phyloP scores from a whole-genome alignment of 2,797 vertebrate species.

The Sebastes wilsoni region DNA sequence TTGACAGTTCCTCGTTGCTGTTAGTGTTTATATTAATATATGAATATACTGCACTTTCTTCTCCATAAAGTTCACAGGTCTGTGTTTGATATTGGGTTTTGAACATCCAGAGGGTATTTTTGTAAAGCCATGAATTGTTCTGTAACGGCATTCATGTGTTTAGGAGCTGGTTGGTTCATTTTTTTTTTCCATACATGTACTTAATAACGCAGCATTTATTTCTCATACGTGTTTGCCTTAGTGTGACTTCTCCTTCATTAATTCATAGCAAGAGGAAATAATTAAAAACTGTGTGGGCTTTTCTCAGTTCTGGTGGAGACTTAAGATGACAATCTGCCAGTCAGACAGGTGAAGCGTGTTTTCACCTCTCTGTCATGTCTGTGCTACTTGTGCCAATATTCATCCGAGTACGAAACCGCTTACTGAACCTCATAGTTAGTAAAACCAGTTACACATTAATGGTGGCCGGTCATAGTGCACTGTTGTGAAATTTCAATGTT shows the following conservation, averaged over 20 bases:
- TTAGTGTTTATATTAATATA: slow-evolving; percentile 54
- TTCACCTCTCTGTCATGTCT: slow-evolving; percentile 53
- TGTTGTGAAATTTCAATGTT: slow-evolving; percentile 65
- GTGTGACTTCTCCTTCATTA: slow-evolving; percentile 9
- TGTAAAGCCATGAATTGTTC: slow-evolving; percentile 67
- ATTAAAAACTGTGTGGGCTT: neutral
- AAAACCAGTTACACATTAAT: slow-evolving; percentile 12
- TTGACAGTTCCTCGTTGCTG: slow-evolving; percentile 49
- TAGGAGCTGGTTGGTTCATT: slow-evolving; percentile 12
- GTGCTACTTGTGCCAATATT: slow-evolving; percentile 52
- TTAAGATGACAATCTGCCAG: slow-evolving; percentile 46
- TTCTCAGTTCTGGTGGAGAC: slow-evolving; percentile 34
- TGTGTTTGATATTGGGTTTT: slow-evolving; percentile 62
- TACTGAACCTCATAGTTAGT: slow-evolving; percentile 36
- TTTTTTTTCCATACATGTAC: neutral
- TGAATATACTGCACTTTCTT: slow-evolving; percentile 55
- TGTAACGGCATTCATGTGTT: slow-evolving; percentile 50
- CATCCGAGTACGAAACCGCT: slow-evolving; percentile 27
- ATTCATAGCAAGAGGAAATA: neutral
- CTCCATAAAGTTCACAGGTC: slow-evolving; percentile 30
- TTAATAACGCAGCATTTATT: slow-evolving; percentile 10
- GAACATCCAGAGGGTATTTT: slow-evolving; percentile 64
- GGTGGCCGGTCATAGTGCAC: slow-evolving; percentile 40
- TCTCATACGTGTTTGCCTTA: slow-evolving; percentile 27
- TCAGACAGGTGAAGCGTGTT: slow-evolving; percentile 31